Evolutionary conservation across 35 echinoderm and acorn worm species (phyloP).

Genomic region (Chiridota heheva): DNA sequence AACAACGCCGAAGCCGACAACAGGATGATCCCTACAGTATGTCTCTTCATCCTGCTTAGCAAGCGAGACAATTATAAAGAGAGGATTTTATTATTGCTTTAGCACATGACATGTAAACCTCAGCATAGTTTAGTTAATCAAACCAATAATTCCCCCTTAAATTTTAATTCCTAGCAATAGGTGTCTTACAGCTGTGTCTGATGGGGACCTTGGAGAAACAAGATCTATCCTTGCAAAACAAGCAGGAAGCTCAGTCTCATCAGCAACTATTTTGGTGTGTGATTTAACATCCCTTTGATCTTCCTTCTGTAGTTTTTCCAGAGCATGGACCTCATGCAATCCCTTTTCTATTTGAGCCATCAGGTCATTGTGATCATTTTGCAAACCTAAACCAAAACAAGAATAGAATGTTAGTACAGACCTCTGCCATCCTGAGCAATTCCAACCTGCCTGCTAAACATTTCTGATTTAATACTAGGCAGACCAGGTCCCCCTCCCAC

Average conservation of each 20-base stretch:
- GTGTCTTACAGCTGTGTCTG: slow-evolving; percentile 80
- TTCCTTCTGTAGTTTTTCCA: slow-evolving; percentile 49
- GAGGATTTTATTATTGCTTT: no score
- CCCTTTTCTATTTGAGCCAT: slow-evolving; percentile 71
- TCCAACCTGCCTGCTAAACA: background rate
- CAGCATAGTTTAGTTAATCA: no score
- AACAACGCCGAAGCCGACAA: no score
- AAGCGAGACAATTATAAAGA: no score
- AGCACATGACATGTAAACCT: no score
- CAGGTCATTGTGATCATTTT: slow-evolving; percentile 83
- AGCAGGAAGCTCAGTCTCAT: slow-evolving; percentile 36
- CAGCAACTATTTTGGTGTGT: slow-evolving; percentile 15
- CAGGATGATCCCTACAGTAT: no score
- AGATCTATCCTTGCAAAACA: slow-evolving; percentile 68
- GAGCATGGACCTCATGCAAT: slow-evolving; percentile 62
- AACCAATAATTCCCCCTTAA: no score
- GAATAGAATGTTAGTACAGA: background rate
- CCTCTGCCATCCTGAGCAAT: no score
- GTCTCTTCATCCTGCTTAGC: no score
- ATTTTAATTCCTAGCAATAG: no score
- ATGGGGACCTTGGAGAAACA: slow-evolving; percentile 58
- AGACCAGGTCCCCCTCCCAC: no score
- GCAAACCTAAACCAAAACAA: slow-evolving; percentile 48
- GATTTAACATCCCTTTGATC: background rate
- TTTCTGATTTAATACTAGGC: background rate